phyloP scores from a whole-genome alignment of 2,888 invertebrate genomes.

The Mimachlamys varia region DNA sequence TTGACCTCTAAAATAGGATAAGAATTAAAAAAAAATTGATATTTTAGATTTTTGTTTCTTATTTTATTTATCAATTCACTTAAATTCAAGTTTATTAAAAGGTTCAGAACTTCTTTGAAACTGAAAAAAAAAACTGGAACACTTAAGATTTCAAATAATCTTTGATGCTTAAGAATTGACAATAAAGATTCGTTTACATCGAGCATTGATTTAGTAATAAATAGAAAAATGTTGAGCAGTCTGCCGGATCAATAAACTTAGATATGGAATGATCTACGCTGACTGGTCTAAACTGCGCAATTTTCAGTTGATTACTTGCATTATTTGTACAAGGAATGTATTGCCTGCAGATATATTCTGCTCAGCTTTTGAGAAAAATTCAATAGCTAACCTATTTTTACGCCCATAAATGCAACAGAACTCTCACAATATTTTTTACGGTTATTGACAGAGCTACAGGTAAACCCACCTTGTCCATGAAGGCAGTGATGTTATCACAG shows the following conservation, averaged over 20 bases:
- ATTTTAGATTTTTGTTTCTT: too few relatives aligned
- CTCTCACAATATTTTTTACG: background rate
- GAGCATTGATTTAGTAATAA: background rate
- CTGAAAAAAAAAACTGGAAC: too few relatives aligned
- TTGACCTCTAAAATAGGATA: too few relatives aligned
- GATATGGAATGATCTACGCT: constrained; percentile 6
- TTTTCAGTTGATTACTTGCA: background rate
- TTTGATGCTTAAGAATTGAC: background rate
- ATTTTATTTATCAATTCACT: too few relatives aligned
- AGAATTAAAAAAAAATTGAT: too few relatives aligned
- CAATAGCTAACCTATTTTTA: background rate
- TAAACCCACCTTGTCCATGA: background rate
- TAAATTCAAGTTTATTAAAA: too few relatives aligned
- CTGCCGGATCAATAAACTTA: background rate
- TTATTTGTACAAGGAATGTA: background rate
- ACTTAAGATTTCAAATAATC: background rate
- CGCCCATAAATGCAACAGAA: background rate
- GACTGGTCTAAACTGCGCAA: background rate
- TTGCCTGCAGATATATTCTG: background rate
- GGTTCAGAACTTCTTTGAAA: too few relatives aligned
- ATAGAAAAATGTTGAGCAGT: background rate
- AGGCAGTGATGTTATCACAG: background rate
- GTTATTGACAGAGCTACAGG: background rate
- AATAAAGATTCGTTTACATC: background rate
- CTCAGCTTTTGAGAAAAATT: background rate